These are phyloP conservation scores for Polydrusus cervinus DNA, from an alignment of 2,888 invertebrate species.

Conservation along the genomic window DNA sequence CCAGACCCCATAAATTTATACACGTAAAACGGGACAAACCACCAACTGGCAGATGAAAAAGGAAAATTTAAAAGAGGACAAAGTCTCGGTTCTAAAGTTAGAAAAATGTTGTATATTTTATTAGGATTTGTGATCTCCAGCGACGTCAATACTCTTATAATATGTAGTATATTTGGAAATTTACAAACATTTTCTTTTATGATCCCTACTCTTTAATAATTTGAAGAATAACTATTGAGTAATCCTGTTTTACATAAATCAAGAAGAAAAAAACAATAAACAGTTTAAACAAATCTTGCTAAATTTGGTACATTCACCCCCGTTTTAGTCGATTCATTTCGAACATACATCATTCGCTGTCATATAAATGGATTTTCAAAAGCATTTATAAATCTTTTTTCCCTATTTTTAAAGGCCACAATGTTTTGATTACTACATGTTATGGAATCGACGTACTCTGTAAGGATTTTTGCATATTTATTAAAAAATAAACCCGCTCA, in stretches of 20 bases:
- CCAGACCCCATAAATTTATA: conserved; percentile 19
- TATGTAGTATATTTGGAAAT: background rate
- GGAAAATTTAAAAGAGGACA: conserved; percentile 3
- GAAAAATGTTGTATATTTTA: background rate
- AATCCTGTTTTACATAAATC: too few relatives aligned
- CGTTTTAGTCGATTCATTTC: too few relatives aligned
- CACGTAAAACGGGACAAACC: background rate
- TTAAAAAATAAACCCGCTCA: too few relatives aligned
- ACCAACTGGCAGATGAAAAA: background rate
- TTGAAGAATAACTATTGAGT: too few relatives aligned
- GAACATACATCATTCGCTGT: background rate
- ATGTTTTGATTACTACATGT: too few relatives aligned
- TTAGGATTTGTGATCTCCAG: background rate
- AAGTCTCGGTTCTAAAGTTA: background rate
- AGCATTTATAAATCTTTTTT: background rate
- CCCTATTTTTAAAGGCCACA: too few relatives aligned
- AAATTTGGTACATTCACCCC: background rate
- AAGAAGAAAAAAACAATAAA: background rate
- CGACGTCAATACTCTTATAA: background rate
- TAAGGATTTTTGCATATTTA: too few relatives aligned
- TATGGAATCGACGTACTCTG: too few relatives aligned
- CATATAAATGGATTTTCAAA: conserved; percentile 2
- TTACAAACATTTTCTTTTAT: background rate
- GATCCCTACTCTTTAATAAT: too few relatives aligned
- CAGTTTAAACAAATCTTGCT: too few relatives aligned